Base-by-base conservation (phyloP, 2,888 invertebrate species). In the Mystacides longicornis region DNA sequence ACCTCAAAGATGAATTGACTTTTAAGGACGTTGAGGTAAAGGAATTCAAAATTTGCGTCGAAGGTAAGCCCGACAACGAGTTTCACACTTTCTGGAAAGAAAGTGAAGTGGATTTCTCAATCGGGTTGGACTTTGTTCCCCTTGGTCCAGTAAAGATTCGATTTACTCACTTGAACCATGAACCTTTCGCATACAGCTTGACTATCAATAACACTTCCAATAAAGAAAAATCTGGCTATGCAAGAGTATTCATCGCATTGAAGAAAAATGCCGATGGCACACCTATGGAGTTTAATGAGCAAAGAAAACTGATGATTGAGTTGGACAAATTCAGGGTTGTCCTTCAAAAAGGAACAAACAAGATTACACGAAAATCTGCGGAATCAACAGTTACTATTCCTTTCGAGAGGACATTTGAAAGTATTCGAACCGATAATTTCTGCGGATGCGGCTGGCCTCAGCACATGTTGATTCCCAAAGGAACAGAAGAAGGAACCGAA, bases 11-110 rank as follows among this genome's bases (percentile, higher is more conserved):
- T 3, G 59, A 65, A 54, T 64, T 67, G 45, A 52, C 52, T 2
- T 62, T 52, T 67, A 75, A 78, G 0, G 81, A 81, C 11, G 76
- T 87, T 1, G 73, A 72, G 60, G 72, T 87, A 11, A 67, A 70
- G 2, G 74, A 73, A 1, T 68, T 80, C 0, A 64, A 70, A 23
- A 65, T 85, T 16, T 23, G 42, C n/a, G 21, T 55, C 21, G 63
- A 65, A 21, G 64, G 70, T 0, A 63, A 49, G n/a, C 9, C 18
- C 16, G 23, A 27, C 2, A 89, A 89, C 68, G 69, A 70, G 0
- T 65, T 91, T n/a, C 71, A 77, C 61, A 90, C 89, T 0, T 87
- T 80, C 73, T 92, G 91, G 90, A 86, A 85, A 75, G 80, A 81
- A 67, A 88, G 87, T 51, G 87, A 88, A 64, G 81, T 91, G 33